Base-by-base conservation (phyloP, 2,797 vertebrate genomes). In the Staurois parvus region DNA sequence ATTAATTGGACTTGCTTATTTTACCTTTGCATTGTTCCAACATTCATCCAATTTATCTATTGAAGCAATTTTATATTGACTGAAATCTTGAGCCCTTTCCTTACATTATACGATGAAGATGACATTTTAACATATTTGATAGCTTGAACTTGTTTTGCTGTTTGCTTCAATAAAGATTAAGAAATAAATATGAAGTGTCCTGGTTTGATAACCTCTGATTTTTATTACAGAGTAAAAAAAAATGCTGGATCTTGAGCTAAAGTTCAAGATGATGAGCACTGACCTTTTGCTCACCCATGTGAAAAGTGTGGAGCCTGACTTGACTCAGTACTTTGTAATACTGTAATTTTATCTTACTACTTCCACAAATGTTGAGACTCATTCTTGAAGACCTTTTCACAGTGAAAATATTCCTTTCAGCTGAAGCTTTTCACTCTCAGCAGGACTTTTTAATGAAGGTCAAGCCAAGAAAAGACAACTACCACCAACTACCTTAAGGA, bases 341-440 rank as follows among this genome's bases (percentile, higher is more conserved):
- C 93, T 91, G 91, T 92, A 92, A 93, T 94, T 93, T 90, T 72
- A 3, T 89, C 77, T 83, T 79, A 88, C 48, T 80, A 90, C 69
- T 91, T 89, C 82, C 88, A 91, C 88, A 92, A 90, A 90, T 88
- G 90, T 84, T 90, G 85, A 87, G 75, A 29, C 73, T 92, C 89
- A 92, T 92, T 72, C 77, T 67, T 85, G 67, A 87, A 89, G 89
- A 91, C 89, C 87, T 91, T 92, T 91, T 87, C 30, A 69, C 88
- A 62, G 42, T 85, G 81, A 88, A 89, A 89, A 88, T 3, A 89
- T 84, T 87, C 45, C 75, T 88, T 90, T 78, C 80, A 91, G 85
- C 85, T 59, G 42, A 88, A 0, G 2, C 40, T 88, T 86, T 91
- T 84, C 75, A 78, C 73, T 89, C 42, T 72, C 90, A 89, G 82